A percentile compares a stretch with the other conserved stretches of the same genome.
These are phyloP conservation scores for Lamellibrachia luymesi DNA, from an alignment of 1,140 invertebrate genomes.

Conservation along the genomic window DNA sequence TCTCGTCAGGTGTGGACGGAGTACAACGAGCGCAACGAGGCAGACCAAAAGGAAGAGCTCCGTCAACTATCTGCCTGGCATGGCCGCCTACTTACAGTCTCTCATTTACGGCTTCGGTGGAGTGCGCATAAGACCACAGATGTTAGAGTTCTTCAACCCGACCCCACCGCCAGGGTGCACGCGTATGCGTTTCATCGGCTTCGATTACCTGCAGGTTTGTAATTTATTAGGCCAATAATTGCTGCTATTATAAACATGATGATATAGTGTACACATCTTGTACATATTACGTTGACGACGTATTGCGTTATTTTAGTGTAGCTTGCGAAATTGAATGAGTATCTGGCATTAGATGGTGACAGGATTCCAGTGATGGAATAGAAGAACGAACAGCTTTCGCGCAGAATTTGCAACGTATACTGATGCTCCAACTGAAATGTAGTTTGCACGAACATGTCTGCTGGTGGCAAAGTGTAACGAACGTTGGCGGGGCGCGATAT, in stretches of 20 bases:
- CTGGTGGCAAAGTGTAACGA: too few species aligned
- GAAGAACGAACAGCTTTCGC: too few species aligned
- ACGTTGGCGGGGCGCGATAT: too few species aligned
- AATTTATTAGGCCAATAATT: background rate
- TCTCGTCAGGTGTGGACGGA: slow-evolving; percentile 28
- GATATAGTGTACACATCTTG: background rate
- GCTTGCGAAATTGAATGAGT: too few species aligned
- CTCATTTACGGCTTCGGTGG: slow-evolving; percentile 30
- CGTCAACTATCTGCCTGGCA: slow-evolving; percentile 29
- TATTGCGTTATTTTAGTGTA: too few species aligned
- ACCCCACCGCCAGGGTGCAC: slow-evolving; percentile 22
- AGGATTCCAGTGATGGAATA: too few species aligned
- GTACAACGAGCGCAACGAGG: slow-evolving; percentile 17
- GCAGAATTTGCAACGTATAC: too few species aligned
- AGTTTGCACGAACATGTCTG: too few species aligned
- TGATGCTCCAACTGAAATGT: too few species aligned
- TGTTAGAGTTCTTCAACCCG: slow-evolving; percentile 25
- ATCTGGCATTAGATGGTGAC: too few species aligned
- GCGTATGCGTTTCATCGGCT: slow-evolving; percentile 12
- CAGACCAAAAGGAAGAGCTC: slow-evolving; percentile 24
- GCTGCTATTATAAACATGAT: background rate
- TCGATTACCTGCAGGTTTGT: slow-evolving; percentile 23
- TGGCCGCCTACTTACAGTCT: slow-evolving; percentile 29
- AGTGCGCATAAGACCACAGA: slow-evolving; percentile 26
- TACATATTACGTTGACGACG: too few species aligned